Evolutionary conservation across 2,888 invertebrate genomes (phyloP), one percentile per base, ranked within the genome.

Genomic region (Stenotaenia linearis): DNA sequence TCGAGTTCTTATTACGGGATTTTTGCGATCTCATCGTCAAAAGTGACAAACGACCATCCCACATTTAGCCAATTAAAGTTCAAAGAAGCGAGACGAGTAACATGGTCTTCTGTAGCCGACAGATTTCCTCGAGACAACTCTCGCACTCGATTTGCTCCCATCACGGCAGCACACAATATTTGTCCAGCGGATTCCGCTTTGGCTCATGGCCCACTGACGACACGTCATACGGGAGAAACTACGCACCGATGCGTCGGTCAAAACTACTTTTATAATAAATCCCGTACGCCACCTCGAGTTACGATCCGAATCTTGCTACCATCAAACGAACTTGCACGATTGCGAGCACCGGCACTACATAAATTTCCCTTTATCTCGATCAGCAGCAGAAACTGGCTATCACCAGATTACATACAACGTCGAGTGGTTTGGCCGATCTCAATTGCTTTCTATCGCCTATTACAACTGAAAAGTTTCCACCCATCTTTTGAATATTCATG

Each of bases 361-460:
- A 61, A 61, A 61, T 61, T 61, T 61, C 25, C 61, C 61, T 61
- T 61, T 61, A 61, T 61, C 61, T 61, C 61, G 61, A 61, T 61
- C 61, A 61, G 61, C 61, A 61, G 61, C 61, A 61, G 61, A 61
- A 61, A 61, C 61, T 61, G 61, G 61, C 61, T 61, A 61, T 61
- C 61, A 61, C 61, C 61, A 61, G 61, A 61, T 61, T 61, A 61
- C 61, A 61, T 25, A 61, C 61, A 61, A 61, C 61, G 61, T 25
- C 61, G 61, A 61, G 61, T 61, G 61, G 61, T 61, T 61, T 25
- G 61, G 25, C 61, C 61, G 61, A 61, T 61, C 61, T 61, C 61
- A 61, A 61, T 61, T 61, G 61, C 61, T 15, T 61, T 61, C 25
- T 61, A 61, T 61, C 25, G 23, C 7, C 3, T 25, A 25, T 23